phyloP scores from a whole-genome alignment of 2,888 invertebrate species.

The Fabriciana adippe region DNA sequence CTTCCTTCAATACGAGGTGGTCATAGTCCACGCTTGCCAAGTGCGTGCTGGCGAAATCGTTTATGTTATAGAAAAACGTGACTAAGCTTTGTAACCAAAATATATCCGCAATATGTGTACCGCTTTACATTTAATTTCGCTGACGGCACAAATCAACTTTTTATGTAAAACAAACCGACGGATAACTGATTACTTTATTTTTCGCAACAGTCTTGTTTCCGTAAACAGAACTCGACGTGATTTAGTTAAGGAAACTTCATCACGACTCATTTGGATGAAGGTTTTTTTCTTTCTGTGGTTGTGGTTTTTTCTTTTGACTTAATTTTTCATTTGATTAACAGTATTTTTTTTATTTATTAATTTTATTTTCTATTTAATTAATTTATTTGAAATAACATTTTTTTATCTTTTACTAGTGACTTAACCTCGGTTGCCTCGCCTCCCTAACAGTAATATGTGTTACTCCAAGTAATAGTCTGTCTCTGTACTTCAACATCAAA shows the following conservation, averaged over 20 bases:
- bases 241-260: conserved; percentile 35
- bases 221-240: conserved; percentile 49
- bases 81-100: not conserved
- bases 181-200: conserved; percentile 67
- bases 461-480: no score
- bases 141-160: conserved; percentile 59
- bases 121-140: conserved; percentile 47
- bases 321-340: conserved; percentile 6
- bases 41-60: no score
- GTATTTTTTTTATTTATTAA: not conserved
- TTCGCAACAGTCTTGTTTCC: conserved; percentile 46
- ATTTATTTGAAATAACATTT: not conserved
- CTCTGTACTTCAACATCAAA: no score
- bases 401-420: not conserved
- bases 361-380: not conserved
- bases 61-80: not conserved
- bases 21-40: no score
- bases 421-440: no score
- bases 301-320: not conserved
- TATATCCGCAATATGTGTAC: conserved; percentile 11
- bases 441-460: no score
- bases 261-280: conserved; percentile 2
- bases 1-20: no score
- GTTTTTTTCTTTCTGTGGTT: conserved; percentile 8
- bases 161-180: conserved; percentile 61